Evolutionary conservation across 35 echinoderm and acorn worm species (phyloP).

Genomic region (Apostichopus parvimensis): DNA sequence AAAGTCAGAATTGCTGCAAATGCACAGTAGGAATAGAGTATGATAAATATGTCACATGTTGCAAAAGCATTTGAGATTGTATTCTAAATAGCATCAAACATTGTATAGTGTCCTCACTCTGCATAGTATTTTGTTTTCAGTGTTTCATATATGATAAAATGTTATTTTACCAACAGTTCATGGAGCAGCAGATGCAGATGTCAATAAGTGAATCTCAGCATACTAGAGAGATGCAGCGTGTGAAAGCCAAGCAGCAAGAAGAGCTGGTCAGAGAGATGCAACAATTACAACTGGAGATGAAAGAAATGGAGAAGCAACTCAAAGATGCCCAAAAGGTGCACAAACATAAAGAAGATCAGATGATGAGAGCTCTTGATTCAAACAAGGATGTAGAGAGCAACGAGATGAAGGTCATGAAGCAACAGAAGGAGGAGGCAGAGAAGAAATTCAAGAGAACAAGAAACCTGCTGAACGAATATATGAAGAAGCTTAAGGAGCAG

Average conservation of each 20-base stretch:
- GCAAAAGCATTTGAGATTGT: no score
- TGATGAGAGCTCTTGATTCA: conserved; percentile 33
- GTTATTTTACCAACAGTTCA: conserved; percentile 60
- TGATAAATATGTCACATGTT: no score
- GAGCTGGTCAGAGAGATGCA: conserved; percentile 63
- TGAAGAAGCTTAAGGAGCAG: conserved; percentile 94
- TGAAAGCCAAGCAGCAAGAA: conserved; percentile 61
- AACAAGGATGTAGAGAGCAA: conserved; percentile 54
- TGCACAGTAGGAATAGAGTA: no score
- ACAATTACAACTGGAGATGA: conserved; percentile 60
- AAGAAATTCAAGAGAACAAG: conserved; percentile 85
- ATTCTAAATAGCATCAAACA: no score
- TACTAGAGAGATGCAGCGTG: conserved; percentile 72
- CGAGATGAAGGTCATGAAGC: conserved; percentile 65
- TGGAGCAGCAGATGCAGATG: conserved; percentile 82
- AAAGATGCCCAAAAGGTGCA: conserved; percentile 66
- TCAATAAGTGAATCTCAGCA: conserved; percentile 81
- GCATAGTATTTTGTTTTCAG: no score
- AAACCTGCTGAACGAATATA: conserved; percentile 86
- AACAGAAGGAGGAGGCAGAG: conserved; percentile 81
- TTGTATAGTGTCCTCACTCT: no score
- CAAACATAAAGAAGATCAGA: conserved; percentile 55
- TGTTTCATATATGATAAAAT: neutral
- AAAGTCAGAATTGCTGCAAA: no score
- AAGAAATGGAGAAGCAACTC: conserved; percentile 62